Evolutionary conservation across 2,888 invertebrate species (phyloP), one percentile per base, ranked within the genome.

Genomic region (Carcina quercana): DNA sequence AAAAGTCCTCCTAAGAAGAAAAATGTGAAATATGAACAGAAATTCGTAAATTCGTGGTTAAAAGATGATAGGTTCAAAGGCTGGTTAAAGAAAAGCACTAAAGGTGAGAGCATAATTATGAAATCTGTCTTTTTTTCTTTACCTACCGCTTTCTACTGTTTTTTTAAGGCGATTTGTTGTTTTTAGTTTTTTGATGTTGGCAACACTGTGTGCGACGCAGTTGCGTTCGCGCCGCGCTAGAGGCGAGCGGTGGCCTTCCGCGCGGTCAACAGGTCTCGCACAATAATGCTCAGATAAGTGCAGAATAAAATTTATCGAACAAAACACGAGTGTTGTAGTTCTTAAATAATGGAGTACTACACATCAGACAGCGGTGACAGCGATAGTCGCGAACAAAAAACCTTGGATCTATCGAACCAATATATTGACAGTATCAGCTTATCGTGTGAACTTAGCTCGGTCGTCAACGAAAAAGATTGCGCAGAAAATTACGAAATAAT

Each of bases 281-380:
- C 10, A 25, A 12, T 19, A 20, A 20, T 20, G 20, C 20, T 20
- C 20, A 20, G 20, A 20, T 20, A 20, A 20, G 20, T n/a, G 20
- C n/a, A n/a, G 10, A n/a, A 8, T 20, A 10, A 8, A n/a, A 10
- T 17, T n/a, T 13, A 8, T 25, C 13, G 13, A 5, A 7, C 13
- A 13, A n/a, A 20, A 12, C 15, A 28, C 3, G 5, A 17, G 17
- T 17, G 13, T n/a, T 14, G 22, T 8, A 15, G 11, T 7, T n/a
- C 2, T 17, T 11, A 26, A 10, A 68, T 53, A 41, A 92, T 93
- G 92, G 93, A 92, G 74, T 89, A 86, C 56, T 94, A 93, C 65
- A 92, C 94, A 32, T 94, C 94, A 19, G 94, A 94, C 60, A 93
- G 93, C 57, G 90, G 92, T 67, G 92, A 93, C 55, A 92, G 91